Base-by-base conservation (phyloP, 2,888 invertebrate genomes). In the Coremacera marginata region DNA sequence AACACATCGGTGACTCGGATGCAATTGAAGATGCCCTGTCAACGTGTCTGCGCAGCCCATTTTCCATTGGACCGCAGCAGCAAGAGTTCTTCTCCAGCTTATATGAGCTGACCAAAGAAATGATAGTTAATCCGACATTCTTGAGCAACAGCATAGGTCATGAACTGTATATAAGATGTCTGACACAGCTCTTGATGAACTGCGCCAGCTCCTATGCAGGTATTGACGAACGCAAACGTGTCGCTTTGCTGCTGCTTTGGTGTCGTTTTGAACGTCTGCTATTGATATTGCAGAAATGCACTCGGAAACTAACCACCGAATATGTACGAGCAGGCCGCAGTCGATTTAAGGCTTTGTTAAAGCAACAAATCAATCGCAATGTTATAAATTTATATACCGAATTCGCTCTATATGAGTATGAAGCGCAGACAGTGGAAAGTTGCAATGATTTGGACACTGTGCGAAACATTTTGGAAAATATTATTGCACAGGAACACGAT, bases 201-300 rank as follows among this genome's bases (percentile, higher is more conserved):
- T 91, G 91, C 79, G 90, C 91, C 19, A 90, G 91, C 71, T 90
- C 90, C 83, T 89, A 92, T 78, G 84, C 84, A 51, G 84, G 85
- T 5, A 77, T 75, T 1, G 84, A 89, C n/a, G 91, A 92, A 81
- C 86, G 89, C 79, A 91, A 90, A 77, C 84, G 87, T 0, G 79
- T 83, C 2, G 90, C 92, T 8, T 90, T 93, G 76, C 90, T 91
- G n/a, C 82, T 93, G 9, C 91, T 93, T 90, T 93, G 93, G 92
- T 88, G 93, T 55, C 89, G 92, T 77, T 92, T 93, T 82, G 92
- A 93, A 84, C 90, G 92, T 34, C 83, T 92, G 68, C 84, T 92
- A 2, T 84, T 92, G 27, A 88, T 90, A 77, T 83, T 92, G 7
- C 89, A 90, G 75, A 91, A 90, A 82, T 84, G 90, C 16, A 87